Percentiles rank a stretch among this genome's conserved stretches.
Conservation (phyloP, 2,888 invertebrate species). For the Trichopria drosophilae region DNA sequence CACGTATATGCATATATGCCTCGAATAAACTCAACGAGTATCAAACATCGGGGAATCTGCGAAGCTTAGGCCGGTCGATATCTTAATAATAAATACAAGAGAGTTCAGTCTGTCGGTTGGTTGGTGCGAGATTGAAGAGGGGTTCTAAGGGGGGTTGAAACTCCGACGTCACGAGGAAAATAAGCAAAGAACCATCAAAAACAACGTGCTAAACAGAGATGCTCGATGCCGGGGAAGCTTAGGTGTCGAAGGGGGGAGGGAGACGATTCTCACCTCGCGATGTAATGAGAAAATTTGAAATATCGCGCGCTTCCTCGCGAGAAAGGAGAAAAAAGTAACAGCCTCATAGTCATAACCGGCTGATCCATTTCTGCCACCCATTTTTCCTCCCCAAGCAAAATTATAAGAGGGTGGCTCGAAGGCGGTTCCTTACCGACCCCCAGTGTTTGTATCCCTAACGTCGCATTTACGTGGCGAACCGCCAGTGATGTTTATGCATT, state of each 20-base stretch:
- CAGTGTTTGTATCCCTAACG: slow-evolving; percentile 32
- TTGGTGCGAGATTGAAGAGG: slow-evolving; percentile 56
- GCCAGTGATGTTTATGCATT: slow-evolving; percentile 36
- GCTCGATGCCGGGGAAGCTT: slow-evolving; percentile 32
- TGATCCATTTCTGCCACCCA: slow-evolving; percentile 45
- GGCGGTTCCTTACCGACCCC: slow-evolving; percentile 34
- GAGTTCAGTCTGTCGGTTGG: slow-evolving; percentile 53
- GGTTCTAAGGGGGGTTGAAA: slow-evolving; percentile 44
- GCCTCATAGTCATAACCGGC: slow-evolving; percentile 52
- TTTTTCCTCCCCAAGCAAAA: slow-evolving; percentile 40
- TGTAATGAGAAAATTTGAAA: slow-evolving; percentile 60
- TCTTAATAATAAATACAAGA: slow-evolving; percentile 59
- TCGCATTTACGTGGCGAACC: slow-evolving; percentile 38
- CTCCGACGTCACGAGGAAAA: slow-evolving; percentile 35
- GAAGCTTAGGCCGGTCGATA: slow-evolving; percentile 55
- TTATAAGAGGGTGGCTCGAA: slow-evolving; percentile 48
- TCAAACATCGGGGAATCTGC: slow-evolving; percentile 44
- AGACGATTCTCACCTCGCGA: slow-evolving; percentile 57
- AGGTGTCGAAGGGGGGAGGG: slow-evolving; percentile 30
- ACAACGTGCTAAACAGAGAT: slow-evolving; percentile 29
- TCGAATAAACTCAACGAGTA: too few species aligned
- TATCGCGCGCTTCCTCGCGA: slow-evolving; percentile 48
- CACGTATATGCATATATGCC: slow-evolving; percentile 30
- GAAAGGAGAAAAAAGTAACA: slow-evolving; percentile 44
- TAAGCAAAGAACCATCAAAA: slow-evolving; percentile 34